These are phyloP conservation scores for Acanthurus leucopareius DNA, from an alignment of 2,797 vertebrate genomes.

Conservation along the genomic window DNA sequence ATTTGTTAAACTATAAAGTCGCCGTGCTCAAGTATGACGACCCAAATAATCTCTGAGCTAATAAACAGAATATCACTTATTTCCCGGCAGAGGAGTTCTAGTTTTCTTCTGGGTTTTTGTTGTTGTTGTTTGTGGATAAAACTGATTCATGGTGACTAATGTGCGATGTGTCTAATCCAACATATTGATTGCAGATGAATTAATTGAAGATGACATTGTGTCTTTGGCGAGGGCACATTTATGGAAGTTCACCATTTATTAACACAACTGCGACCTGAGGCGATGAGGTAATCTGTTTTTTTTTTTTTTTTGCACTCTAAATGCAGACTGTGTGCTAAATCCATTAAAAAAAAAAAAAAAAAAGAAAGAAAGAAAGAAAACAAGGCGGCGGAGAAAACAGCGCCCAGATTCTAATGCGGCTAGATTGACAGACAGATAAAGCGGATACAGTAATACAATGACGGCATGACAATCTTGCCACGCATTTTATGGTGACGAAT, in stretches of 20 bases:
- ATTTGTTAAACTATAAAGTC: background rate
- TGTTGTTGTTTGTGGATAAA: conserved; percentile 50
- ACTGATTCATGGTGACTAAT: conserved; percentile 63
- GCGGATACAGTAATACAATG: conserved; percentile 80
- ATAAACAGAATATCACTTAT: conserved; percentile 19
- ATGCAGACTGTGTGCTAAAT: conserved; percentile 82
- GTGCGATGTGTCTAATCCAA: conserved; percentile 65
- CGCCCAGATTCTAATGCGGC: conserved; percentile 71
- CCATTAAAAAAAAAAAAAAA: conserved; percentile 60
- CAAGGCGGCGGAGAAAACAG: conserved; percentile 65
- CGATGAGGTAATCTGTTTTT: conserved; percentile 75
- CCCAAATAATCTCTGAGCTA: background rate
- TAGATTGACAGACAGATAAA: conserved; percentile 86
- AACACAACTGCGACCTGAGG: conserved; percentile 77
- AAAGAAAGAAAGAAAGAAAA: conserved; percentile 35
- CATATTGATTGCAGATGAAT: conserved; percentile 72
- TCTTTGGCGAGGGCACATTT: conserved; percentile 64
- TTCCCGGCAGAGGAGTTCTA: conserved; percentile 21
- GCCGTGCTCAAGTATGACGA: background rate
- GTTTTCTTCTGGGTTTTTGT: conserved; percentile 31
- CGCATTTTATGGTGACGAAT: conserved; percentile 85
- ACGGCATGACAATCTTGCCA: conserved; percentile 82
- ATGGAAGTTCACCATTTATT: conserved; percentile 80
- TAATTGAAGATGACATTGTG: conserved; percentile 80
- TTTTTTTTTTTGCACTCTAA: conserved; percentile 70